Conservation (phyloP, 2,797 vertebrate species). For the Glossophaga mutica region DNA sequence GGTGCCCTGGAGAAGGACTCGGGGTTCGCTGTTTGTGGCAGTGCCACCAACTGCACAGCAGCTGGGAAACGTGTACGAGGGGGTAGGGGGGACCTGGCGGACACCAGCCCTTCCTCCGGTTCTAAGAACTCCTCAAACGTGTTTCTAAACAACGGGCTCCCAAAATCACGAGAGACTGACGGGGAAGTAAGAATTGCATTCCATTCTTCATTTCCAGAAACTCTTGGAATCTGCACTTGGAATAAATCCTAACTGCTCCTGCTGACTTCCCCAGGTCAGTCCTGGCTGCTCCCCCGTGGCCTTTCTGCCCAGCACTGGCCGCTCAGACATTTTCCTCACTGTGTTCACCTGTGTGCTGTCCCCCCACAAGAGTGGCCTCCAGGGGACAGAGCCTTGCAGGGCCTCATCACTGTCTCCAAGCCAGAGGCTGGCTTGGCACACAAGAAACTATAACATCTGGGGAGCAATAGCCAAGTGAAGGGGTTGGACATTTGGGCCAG, state of each 20-base stretch:
- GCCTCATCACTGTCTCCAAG: background rate
- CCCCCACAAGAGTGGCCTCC: background rate
- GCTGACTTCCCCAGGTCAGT: background rate
- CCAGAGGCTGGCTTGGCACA: background rate
- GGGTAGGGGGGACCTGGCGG: background rate
- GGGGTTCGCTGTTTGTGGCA: rapidly evolving
- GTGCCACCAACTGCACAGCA: background rate
- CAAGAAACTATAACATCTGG: background rate
- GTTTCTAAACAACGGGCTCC: background rate
- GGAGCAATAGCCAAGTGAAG: background rate
- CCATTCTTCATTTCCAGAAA: slow-evolving; percentile 2
- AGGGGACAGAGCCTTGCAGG: background rate
- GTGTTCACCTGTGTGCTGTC: background rate
- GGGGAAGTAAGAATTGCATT: background rate
- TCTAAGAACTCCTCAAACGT: background rate
- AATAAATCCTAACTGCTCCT: background rate
- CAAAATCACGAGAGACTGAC: background rate
- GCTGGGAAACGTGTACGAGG: background rate
- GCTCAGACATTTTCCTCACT: too few species aligned
- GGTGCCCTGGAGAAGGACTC: background rate
- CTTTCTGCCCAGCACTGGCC: background rate
- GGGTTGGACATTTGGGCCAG: background rate
- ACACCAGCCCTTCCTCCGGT: background rate
- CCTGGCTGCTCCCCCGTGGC: background rate
- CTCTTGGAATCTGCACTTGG: background rate